phyloP scores from a whole-genome alignment of 2,113 vertebrate species.

The Lasiurus cinereus region DNA sequence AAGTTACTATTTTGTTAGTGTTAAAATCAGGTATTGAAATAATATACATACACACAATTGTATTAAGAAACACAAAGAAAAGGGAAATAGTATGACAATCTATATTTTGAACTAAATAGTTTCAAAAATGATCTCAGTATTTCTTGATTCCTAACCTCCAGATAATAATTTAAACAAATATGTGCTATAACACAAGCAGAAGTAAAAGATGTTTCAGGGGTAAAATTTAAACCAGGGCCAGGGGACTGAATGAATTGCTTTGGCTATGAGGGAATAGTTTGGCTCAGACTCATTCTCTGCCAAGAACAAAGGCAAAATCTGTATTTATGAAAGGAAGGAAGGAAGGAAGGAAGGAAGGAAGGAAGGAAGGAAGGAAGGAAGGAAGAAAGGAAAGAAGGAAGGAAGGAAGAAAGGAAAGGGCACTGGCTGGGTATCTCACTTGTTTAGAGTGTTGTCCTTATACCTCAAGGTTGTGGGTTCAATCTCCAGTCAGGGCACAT shows the following conservation, averaged over 20 bases:
- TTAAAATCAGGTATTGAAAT: slow-evolving; percentile 34
- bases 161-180: neutral
- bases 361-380: too few relatives aligned
- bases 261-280: neutral
- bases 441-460: neutral
- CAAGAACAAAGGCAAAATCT: neutral
- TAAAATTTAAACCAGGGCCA: neutral
- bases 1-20: neutral
- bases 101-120: slow-evolving; percentile 14
- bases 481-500: neutral
- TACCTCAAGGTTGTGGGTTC: neutral
- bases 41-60: neutral
- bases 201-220: neutral
- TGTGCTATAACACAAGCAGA: neutral
- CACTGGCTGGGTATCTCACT: neutral
- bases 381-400: neutral
- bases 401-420: neutral
- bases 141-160: slow-evolving; percentile 20
- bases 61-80: neutral
- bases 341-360: too few relatives aligned
- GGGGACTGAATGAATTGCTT: neutral
- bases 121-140: slow-evolving; percentile 14
- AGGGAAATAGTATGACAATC: neutral
- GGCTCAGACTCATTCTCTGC: neutral
- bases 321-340: neutral